These are phyloP conservation scores for Platycnemis pennipes DNA, from an alignment of 2,888 invertebrate species.

Conservation along the genomic window DNA sequence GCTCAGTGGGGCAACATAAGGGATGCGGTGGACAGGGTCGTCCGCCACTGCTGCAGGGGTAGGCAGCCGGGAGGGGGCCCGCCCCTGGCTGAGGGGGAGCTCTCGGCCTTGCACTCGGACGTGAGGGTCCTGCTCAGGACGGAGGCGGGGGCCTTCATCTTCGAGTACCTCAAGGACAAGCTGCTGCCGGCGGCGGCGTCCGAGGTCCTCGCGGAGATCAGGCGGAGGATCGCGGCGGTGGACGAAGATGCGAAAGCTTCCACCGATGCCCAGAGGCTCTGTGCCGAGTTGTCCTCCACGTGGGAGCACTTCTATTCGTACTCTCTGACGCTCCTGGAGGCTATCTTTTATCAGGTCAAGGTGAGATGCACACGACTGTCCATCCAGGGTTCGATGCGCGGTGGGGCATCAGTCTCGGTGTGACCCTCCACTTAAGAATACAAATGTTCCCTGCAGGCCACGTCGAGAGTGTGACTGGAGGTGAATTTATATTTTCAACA, in stretches of 20 bases:
- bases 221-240: neutral
- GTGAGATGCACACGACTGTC: slow-evolving; percentile 64
- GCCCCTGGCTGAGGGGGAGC: slow-evolving; percentile 67
- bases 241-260: neutral
- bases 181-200: slow-evolving; percentile 69
- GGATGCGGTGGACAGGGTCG: slow-evolving; percentile 47
- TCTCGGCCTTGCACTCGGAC: slow-evolving; percentile 71
- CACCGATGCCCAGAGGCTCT: neutral
- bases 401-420: too few species aligned
- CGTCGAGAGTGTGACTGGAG: too few species aligned
- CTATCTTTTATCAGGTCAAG: slow-evolving; percentile 71
- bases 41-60: neutral
- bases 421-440: too few species aligned
- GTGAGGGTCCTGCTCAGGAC: slow-evolving; percentile 70
- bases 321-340: slow-evolving; percentile 70
- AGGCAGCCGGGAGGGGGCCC: neutral
- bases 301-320: slow-evolving; percentile 72
- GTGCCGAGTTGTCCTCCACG: neutral
- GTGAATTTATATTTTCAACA: too few species aligned
- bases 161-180: slow-evolving; percentile 71
- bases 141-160: slow-evolving; percentile 71
- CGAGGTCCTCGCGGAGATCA: slow-evolving; percentile 68
- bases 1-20: slow-evolving; percentile 38
- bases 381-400: too few species aligned
- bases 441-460: too few species aligned